Conservation (phyloP, 1,140 invertebrate species). For the Mya arenaria region DNA sequence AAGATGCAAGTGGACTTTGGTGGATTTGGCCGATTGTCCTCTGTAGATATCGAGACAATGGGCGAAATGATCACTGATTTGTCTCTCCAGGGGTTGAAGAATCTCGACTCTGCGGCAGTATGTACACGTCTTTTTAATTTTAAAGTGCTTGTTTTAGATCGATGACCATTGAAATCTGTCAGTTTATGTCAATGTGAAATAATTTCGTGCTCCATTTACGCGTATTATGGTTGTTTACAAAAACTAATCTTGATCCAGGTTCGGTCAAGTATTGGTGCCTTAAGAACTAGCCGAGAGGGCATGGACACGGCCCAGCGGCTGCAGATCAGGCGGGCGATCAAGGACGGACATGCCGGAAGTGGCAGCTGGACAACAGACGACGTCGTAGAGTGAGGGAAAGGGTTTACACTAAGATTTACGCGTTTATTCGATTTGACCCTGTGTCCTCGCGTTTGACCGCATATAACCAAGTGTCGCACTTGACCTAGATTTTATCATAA, state of each 20-base stretch:
- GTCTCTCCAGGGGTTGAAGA: conserved; percentile 18
- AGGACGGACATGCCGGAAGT: neutral
- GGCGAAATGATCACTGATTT: conserved; percentile 14
- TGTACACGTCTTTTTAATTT: neutral
- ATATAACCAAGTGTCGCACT: too few species aligned
- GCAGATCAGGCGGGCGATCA: neutral
- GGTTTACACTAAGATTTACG: too few species aligned
- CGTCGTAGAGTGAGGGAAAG: conserved; percentile 5
- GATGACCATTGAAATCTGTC: too few species aligned
- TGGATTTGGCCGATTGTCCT: neutral
- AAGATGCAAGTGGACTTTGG: neutral
- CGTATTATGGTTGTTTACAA: neutral
- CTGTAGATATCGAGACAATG: conserved; percentile 12
- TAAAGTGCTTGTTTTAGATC: neutral
- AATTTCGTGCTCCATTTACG: neutral
- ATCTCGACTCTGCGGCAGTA: conserved; percentile 1
- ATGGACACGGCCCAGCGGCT: conserved; percentile 12
- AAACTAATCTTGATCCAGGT: neutral
- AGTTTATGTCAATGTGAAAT: neutral
- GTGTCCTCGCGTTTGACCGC: too few species aligned
- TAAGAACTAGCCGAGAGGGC: neutral
- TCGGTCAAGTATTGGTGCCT: neutral
- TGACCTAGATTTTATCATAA: neutral
- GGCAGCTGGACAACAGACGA: neutral
- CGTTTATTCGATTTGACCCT: too few species aligned